Evolutionary conservation across 2,113 vertebrate genomes (phyloP).

Genomic region (Carassius auratus): DNA sequence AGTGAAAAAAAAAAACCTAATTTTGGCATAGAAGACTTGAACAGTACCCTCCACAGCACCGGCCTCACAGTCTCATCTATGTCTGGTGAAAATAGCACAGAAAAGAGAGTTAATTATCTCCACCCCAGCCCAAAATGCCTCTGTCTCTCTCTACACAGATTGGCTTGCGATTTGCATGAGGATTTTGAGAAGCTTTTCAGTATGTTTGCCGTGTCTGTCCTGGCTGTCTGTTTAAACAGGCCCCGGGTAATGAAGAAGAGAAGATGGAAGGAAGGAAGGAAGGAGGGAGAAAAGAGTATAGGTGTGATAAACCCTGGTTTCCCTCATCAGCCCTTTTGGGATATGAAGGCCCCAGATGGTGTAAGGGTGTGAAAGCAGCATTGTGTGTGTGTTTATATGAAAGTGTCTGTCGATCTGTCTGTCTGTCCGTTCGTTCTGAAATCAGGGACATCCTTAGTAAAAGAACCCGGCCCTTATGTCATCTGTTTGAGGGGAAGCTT

Average conservation of each 20-base stretch:
- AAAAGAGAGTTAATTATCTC: constrained; percentile 48
- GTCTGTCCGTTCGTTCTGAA: constrained; percentile 3
- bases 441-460: constrained; percentile 75
- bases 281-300: constrained; percentile 52
- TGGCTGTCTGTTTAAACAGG: constrained; percentile 55
- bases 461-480: constrained; percentile 90
- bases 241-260: constrained; percentile 44
- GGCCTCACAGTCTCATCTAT: constrained; percentile 11
- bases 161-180: constrained; percentile 48
- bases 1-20: constrained; percentile 18
- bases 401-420: constrained; percentile 9
- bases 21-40: constrained; percentile 8
- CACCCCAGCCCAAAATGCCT: constrained; percentile 20
- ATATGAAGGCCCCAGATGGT: constrained; percentile 94
- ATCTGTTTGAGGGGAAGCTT: constrained; percentile 92
- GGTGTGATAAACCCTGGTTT: constrained; percentile 76
- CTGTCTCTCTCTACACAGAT: constrained; percentile 23
- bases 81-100: neutral
- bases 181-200: constrained; percentile 43
- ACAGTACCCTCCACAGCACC: constrained; percentile 15
- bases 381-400: constrained; percentile 64
- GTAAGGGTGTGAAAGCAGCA: constrained; percentile 80
- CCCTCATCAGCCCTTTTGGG: constrained; percentile 84
- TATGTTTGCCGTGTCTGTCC: constrained; percentile 55
- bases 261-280: constrained; percentile 31